Conservation (phyloP, 2,797 vertebrate species). For the Psittacula echo region DNA sequence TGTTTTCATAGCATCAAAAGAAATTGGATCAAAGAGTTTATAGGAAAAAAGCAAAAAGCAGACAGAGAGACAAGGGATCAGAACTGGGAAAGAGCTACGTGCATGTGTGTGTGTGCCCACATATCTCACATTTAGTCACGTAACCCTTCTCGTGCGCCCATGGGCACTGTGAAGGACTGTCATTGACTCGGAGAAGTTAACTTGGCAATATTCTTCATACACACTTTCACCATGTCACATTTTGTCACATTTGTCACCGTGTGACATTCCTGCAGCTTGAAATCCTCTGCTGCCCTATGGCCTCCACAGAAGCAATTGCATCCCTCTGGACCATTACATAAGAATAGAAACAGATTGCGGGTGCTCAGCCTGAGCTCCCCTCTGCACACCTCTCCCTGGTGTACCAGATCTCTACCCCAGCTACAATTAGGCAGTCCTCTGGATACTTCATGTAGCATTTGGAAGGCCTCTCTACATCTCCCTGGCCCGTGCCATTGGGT, state of each 20-base stretch:
- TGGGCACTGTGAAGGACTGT: neutral
- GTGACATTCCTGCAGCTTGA: neutral
- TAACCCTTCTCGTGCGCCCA: neutral
- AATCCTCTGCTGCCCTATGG: neutral
- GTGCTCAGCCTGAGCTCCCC: rapidly evolving
- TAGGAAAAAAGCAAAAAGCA: neutral
- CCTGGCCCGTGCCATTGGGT: rapidly evolving
- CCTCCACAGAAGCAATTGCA: rapidly evolving
- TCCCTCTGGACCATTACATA: neutral
- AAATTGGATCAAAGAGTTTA: neutral
- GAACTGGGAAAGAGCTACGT: rapidly evolving
- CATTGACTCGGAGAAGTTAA: neutral
- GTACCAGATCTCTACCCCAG: neutral
- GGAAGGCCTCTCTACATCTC: neutral
- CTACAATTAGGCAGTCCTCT: neutral
- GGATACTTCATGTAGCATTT: neutral
- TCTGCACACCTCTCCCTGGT: neutral
- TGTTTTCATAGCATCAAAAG: neutral
- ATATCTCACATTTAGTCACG: rapidly evolving
- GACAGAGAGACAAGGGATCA: neutral
- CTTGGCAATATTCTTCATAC: neutral
- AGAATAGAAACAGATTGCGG: rapidly evolving
- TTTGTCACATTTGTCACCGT: neutral
- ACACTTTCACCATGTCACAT: neutral
- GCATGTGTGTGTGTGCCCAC: rapidly evolving